Percentiles rank a stretch among this genome's conserved stretches.
Conservation (phyloP, 2,797 vertebrate species). For the Distichodus sexfasciatus region DNA sequence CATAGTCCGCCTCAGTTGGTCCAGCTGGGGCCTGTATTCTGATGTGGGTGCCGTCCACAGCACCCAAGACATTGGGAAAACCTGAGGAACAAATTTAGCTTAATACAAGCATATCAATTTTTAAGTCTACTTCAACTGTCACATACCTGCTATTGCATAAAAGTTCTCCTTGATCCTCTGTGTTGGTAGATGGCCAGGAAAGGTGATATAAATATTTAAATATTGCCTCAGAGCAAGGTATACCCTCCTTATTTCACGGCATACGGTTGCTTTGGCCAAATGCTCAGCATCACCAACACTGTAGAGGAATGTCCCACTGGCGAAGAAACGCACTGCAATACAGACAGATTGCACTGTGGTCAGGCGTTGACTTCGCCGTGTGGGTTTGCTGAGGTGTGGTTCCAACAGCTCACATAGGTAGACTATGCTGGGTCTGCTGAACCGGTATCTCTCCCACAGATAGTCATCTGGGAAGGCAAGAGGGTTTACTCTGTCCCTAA, state of each 20-base stretch:
- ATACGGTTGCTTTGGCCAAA: too few relatives aligned
- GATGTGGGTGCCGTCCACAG: slow-evolving; percentile 15
- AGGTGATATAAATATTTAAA: too few relatives aligned
- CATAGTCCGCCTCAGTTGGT: slow-evolving; percentile 16
- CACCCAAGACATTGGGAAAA: too few relatives aligned
- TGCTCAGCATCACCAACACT: slow-evolving; percentile 7
- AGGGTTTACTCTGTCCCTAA: not conserved
- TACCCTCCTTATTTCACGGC: too few relatives aligned
- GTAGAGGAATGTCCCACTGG: slow-evolving; percentile 13
- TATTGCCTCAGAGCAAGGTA: too few relatives aligned
- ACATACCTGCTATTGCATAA: too few relatives aligned
- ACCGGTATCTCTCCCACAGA: not conserved
- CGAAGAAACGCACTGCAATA: not conserved
- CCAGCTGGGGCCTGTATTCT: slow-evolving; percentile 18
- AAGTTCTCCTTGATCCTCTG: too few relatives aligned
- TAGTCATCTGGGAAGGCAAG: too few relatives aligned
- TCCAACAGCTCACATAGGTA: slow-evolving; percentile 5
- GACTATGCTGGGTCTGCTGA: not conserved
- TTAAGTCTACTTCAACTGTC: too few relatives aligned
- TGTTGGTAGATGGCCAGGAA: too few relatives aligned
- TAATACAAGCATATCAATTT: too few relatives aligned
- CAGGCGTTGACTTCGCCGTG: not conserved
- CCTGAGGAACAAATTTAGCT: too few relatives aligned
- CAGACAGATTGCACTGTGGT: not conserved
- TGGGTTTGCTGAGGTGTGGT: not conserved